Conservation (phyloP, 2,797 vertebrate species). For the Acanthurus lineatus region DNA sequence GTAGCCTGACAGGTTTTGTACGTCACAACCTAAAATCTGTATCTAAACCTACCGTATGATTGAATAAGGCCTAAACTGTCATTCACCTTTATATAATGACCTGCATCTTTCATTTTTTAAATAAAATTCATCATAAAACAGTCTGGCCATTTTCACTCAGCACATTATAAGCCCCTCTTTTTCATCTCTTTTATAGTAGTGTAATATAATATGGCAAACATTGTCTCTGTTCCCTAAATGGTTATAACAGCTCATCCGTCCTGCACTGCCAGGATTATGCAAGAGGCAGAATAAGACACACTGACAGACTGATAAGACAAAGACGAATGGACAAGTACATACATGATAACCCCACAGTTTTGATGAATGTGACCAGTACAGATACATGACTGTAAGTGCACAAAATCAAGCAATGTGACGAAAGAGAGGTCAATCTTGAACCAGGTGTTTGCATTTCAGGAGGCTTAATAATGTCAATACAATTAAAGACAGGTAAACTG, state of each 20-base stretch:
- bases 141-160: slow-evolving; percentile 14
- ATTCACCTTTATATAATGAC: slow-evolving; percentile 42
- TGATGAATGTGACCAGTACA: slow-evolving; percentile 44
- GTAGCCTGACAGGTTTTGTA: slow-evolving; percentile 19
- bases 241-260: slow-evolving; percentile 47
- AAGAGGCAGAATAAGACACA: slow-evolving; percentile 60
- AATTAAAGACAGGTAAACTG: slow-evolving; percentile 49
- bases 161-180: slow-evolving; percentile 32
- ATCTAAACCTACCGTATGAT: slow-evolving; percentile 53
- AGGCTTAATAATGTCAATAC: slow-evolving; percentile 56
- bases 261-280: slow-evolving; percentile 44
- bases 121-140: slow-evolving; percentile 49
- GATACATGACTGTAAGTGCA: slow-evolving; percentile 47
- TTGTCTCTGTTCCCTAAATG: slow-evolving; percentile 45
- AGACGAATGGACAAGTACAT: slow-evolving; percentile 58
- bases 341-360: slow-evolving; percentile 47
- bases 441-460: slow-evolving; percentile 63
- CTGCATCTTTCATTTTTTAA: slow-evolving; percentile 45
- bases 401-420: slow-evolving; percentile 48
- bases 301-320: slow-evolving; percentile 60
- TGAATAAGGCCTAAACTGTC: slow-evolving; percentile 56
- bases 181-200: slow-evolving; percentile 42
- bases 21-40: slow-evolving; percentile 38
- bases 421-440: slow-evolving; percentile 47
- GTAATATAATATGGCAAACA: slow-evolving; percentile 46